Evolutionary conservation across 2,888 invertebrate genomes (phyloP).

Genomic region (Drosophila dives): DNA sequence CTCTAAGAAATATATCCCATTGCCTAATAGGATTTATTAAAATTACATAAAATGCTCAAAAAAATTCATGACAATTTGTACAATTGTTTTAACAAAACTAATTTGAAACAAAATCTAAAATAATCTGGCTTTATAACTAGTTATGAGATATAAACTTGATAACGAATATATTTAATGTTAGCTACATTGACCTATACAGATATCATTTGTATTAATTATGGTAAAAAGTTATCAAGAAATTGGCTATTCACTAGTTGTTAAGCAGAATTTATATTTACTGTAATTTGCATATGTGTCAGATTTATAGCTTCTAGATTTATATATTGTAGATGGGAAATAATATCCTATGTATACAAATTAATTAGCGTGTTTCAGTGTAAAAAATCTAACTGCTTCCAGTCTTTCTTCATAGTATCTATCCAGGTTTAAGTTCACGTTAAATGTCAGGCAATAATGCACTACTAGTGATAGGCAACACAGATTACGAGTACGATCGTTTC

Average conservation of each 20-base stretch:
- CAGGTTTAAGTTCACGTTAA: slow-evolving; percentile 42
- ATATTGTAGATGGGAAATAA: background rate
- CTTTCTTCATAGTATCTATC: slow-evolving; percentile 9
- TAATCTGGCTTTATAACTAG: too few species aligned
- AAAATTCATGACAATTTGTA: too few species aligned
- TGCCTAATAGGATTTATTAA: too few species aligned
- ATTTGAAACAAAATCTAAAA: too few species aligned
- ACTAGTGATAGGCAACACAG: slow-evolving; percentile 10
- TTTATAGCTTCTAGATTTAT: background rate
- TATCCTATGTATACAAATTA: background rate
- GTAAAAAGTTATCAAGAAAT: background rate
- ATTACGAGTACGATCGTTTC: slow-evolving; percentile 49
- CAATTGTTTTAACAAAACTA: too few species aligned
- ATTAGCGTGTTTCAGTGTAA: slow-evolving; percentile 11
- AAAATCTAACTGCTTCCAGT: slow-evolving; percentile 12
- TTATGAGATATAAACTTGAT: too few species aligned
- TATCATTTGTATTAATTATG: background rate
- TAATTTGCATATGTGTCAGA: background rate
- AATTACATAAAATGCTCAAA: too few species aligned
- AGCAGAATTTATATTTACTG: slow-evolving; percentile 7
- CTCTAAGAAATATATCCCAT: too few species aligned
- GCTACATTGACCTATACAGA: too few species aligned
- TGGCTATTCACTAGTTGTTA: background rate
- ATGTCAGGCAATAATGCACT: slow-evolving; percentile 21
- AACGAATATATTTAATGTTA: too few species aligned